A percentile compares a stretch with the other conserved stretches of the same genome.
These are phyloP conservation scores for Drosophila diplacantha DNA, from an alignment of 2,888 invertebrate genomes.

Conservation along the genomic window DNA sequence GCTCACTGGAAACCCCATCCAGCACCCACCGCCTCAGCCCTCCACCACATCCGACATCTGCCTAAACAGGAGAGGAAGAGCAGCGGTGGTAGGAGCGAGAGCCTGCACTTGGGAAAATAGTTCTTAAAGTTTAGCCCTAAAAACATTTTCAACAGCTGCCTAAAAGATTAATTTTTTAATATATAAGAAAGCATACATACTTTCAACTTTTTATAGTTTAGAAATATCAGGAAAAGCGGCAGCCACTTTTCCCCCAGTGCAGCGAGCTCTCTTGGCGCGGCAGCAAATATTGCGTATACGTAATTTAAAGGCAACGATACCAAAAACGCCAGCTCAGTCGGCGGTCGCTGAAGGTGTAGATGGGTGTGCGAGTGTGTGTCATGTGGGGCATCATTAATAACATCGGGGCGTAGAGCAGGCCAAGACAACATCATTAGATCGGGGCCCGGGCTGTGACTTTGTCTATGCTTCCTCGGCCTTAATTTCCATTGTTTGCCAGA, in stretches of 20 bases:
- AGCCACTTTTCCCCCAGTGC: constrained; percentile 5
- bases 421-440: constrained; percentile 55
- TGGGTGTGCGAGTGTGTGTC: constrained; percentile 37
- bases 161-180: not conserved
- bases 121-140: not conserved
- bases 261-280: constrained; percentile 22
- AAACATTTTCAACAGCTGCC: not conserved
- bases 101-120: constrained; percentile 13
- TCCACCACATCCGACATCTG: constrained; percentile 46
- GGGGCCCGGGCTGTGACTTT: constrained; percentile 31
- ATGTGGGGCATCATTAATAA: constrained; percentile 70
- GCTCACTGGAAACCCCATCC: constrained; percentile 62
- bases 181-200: not conserved
- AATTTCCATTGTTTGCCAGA: constrained; percentile 68
- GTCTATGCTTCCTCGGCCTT: constrained; percentile 33
- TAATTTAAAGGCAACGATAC: constrained; percentile 69
- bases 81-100: constrained; percentile 7
- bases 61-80: constrained; percentile 29
- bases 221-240: not conserved
- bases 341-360: constrained; percentile 5
- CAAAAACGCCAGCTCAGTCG: constrained; percentile 20
- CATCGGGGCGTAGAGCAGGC: constrained; percentile 52
- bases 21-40: constrained; percentile 1
- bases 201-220: not conserved
- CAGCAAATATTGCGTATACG: constrained; percentile 66